phyloP scores from a whole-genome alignment of 2,888 invertebrate species.

The Phoronis australis region DNA sequence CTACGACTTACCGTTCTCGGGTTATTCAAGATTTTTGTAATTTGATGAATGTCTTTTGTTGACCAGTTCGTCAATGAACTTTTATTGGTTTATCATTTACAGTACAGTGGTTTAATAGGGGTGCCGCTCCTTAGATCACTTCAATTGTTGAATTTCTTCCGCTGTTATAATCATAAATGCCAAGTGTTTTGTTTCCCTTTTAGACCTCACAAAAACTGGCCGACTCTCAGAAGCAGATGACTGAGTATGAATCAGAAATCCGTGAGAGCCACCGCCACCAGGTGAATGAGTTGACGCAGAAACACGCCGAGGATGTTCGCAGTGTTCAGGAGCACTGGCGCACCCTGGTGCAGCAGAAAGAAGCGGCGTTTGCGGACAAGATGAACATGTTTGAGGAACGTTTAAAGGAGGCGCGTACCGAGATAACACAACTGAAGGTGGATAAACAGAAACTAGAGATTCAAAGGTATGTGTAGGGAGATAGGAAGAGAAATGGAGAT shows the following conservation, averaged over 20 bases:
- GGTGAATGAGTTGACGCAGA: slow-evolving; percentile 29
- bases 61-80: no score
- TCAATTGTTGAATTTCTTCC: not conserved
- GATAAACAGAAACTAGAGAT: slow-evolving; percentile 39
- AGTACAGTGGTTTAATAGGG: not conserved
- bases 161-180: not conserved
- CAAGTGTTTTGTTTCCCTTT: slow-evolving; percentile 1
- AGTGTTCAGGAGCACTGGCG: slow-evolving; percentile 24
- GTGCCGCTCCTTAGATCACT: no score
- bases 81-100: no score
- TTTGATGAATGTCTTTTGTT: no score
- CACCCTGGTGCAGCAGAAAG: slow-evolving; percentile 28
- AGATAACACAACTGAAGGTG: slow-evolving; percentile 27
- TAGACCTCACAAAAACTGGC: slow-evolving; percentile 36
- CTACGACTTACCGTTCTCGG: no score
- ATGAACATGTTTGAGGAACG: slow-evolving; percentile 28
- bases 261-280: slow-evolving; percentile 31
- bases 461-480: slow-evolving; percentile 31
- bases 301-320: slow-evolving; percentile 32
- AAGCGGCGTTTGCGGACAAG: slow-evolving; percentile 29
- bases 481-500: no score
- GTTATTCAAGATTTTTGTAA: no score
- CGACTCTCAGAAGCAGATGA: slow-evolving; percentile 27
- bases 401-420: slow-evolving; percentile 31
- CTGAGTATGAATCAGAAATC: slow-evolving; percentile 22